A percentile compares a stretch with the other conserved stretches of the same genome.
These are phyloP conservation scores for Rhabditoides inermis DNA, from an alignment of 2,888 invertebrate genomes.

Conservation along the genomic window DNA sequence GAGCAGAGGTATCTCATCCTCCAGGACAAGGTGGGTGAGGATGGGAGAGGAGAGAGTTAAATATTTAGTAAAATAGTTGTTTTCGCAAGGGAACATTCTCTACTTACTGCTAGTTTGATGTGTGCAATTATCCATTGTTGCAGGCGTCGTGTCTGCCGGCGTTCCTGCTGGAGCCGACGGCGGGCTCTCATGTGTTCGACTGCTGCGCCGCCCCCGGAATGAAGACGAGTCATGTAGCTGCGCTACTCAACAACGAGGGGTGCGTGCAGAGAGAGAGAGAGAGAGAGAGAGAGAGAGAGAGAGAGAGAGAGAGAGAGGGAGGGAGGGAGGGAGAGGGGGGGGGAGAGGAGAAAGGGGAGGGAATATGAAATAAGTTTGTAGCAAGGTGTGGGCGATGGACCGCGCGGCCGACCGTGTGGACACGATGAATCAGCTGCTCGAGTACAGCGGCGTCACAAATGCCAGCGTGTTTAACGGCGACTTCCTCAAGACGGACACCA, in stretches of 20 bases:
- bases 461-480: slow-evolving; percentile 67
- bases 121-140: not conserved
- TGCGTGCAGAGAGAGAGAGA: too few species aligned
- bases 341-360: too few species aligned
- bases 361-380: too few species aligned
- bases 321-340: too few species aligned
- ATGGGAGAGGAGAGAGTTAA: not conserved
- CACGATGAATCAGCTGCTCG: slow-evolving; percentile 64
- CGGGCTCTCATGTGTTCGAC: slow-evolving; percentile 72
- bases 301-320: too few species aligned
- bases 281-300: too few species aligned
- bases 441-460: slow-evolving; percentile 62
- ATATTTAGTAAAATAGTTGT: not conserved
- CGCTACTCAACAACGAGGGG: slow-evolving; percentile 71
- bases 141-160: slow-evolving; percentile 86
- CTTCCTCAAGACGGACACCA: slow-evolving; percentile 64
- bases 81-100: not conserved
- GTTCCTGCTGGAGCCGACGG: slow-evolving; percentile 67
- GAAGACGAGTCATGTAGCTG: slow-evolving; percentile 83
- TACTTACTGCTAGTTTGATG: not conserved
- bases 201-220: slow-evolving; percentile 97
- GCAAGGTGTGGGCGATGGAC: slow-evolving; percentile 72
- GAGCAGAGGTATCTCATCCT: slow-evolving; percentile 69
- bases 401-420: slow-evolving; percentile 64
- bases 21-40: slow-evolving; percentile 79